These are phyloP conservation scores for Catalaphyllia jardinei DNA, from an alignment of 64 coral and sea anemone genomes.

Conservation along the genomic window DNA sequence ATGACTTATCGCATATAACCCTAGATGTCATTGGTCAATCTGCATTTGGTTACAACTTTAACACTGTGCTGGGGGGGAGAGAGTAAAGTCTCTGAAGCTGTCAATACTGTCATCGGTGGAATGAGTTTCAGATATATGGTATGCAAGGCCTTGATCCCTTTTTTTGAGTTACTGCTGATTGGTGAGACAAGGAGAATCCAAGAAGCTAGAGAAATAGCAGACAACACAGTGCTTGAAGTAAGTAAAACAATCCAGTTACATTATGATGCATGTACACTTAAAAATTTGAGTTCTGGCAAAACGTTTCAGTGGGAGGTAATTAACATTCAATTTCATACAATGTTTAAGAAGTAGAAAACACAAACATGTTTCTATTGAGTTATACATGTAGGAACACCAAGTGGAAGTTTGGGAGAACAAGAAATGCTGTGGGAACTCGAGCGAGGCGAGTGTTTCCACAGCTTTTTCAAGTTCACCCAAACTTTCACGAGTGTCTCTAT, in stretches of 20 bases:
- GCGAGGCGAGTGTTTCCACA: no score
- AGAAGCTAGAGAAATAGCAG: conserved; percentile 25
- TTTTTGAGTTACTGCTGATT: conserved; percentile 53
- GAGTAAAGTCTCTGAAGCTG: conserved; percentile 49
- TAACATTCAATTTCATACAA: no score
- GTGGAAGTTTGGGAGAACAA: no score
- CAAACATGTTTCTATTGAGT: no score
- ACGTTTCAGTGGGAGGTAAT: not conserved
- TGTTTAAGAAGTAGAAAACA: no score
- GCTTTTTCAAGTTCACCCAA: no score
- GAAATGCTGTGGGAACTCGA: no score
- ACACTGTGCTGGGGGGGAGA: conserved; percentile 59
- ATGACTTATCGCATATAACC: conserved; percentile 40
- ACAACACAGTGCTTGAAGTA: conserved; percentile 73
- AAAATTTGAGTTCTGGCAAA: no score
- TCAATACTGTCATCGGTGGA: conserved; percentile 34
- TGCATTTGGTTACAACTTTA: conserved; percentile 75
- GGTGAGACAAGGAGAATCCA: conserved; percentile 45
- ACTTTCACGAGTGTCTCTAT: no score
- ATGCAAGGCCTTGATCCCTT: conserved; percentile 43
- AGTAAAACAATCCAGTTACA: not conserved
- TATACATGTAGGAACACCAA: no score
- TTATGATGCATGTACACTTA: no score
- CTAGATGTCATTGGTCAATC: conserved; percentile 65
- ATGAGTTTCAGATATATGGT: conserved; percentile 45